Conservation (phyloP, 2,113 vertebrate species). For the Sapayoa aenigma region DNA sequence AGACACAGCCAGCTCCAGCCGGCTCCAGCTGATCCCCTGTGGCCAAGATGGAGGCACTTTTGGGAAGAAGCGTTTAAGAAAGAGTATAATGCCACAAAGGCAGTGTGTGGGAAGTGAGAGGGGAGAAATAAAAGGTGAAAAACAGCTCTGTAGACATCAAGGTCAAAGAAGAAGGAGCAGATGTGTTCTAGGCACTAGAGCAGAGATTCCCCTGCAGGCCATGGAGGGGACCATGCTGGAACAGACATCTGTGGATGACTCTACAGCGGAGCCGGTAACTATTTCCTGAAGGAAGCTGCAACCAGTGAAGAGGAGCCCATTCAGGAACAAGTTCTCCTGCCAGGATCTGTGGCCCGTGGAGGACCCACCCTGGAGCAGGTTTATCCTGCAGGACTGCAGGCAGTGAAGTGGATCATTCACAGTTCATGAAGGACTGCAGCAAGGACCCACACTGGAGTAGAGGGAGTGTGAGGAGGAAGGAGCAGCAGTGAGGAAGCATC, state of each 20-base stretch:
- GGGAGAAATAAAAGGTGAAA: not conserved
- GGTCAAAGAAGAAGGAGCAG: not conserved
- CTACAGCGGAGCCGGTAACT: not conserved
- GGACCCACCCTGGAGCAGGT: not conserved
- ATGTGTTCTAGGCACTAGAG: not conserved
- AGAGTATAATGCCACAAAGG: not conserved
- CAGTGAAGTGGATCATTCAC: rapidly evolving
- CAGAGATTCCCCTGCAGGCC: not conserved
- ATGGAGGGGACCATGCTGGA: not conserved
- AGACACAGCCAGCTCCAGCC: not conserved
- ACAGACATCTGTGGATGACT: not conserved
- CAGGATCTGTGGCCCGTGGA: not conserved
- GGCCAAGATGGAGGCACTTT: rapidly evolving
- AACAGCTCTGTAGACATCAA: not conserved
- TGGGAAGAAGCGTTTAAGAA: not conserved
- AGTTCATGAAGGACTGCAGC: not conserved
- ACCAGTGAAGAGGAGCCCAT: not conserved
- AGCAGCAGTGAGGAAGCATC: not conserved
- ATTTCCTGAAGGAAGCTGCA: not conserved
- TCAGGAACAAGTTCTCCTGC: not conserved
- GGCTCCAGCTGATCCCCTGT: rapidly evolving
- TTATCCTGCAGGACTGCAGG: not conserved
- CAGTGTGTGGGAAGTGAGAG: not conserved
- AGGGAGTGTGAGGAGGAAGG: not conserved
- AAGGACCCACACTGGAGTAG: not conserved